Evolutionary conservation across 2,888 invertebrate genomes (phyloP).

Genomic region (Plagiodera versicolora): DNA sequence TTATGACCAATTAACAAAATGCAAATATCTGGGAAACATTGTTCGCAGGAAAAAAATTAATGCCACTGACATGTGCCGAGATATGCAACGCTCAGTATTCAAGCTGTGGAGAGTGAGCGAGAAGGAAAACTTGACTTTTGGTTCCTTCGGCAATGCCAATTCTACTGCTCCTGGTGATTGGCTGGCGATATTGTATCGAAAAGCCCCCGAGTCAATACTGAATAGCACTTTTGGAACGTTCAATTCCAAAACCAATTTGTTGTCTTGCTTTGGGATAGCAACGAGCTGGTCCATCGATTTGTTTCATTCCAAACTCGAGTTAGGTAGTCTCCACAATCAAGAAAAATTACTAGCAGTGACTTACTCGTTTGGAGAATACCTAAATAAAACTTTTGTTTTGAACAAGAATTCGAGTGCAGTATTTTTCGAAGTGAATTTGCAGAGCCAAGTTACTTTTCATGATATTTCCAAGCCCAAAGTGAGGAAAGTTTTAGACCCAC

Average conservation of each 20-base stretch:
- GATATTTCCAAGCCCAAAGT: slow-evolving; percentile 58
- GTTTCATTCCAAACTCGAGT: slow-evolving; percentile 55
- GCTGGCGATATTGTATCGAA: slow-evolving; percentile 54
- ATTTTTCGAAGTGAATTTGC: slow-evolving; percentile 35
- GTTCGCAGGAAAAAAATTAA: slow-evolving; percentile 30
- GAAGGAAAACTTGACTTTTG: slow-evolving; percentile 47
- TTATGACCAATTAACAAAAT: slow-evolving; percentile 56
- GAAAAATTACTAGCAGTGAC: slow-evolving; percentile 48
- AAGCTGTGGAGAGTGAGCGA: slow-evolving; percentile 41
- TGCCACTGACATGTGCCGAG: slow-evolving; percentile 43
- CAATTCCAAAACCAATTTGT: slow-evolving; percentile 43
- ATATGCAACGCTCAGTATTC: slow-evolving; percentile 46
- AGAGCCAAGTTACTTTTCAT: slow-evolving; percentile 46
- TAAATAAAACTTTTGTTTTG: slow-evolving; percentile 31
- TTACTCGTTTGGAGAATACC: slow-evolving; percentile 36
- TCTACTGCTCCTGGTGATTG: slow-evolving; percentile 54
- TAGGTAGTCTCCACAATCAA: slow-evolving; percentile 45
- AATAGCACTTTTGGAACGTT: slow-evolving; percentile 43
- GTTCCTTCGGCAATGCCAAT: slow-evolving; percentile 58
- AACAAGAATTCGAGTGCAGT: slow-evolving; percentile 23
- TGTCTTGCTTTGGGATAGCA: slow-evolving; percentile 51
- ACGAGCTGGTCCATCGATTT: slow-evolving; percentile 51
- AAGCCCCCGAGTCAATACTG: slow-evolving; percentile 46
- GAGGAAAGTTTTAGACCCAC: slow-evolving; percentile 58
- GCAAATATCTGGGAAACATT: slow-evolving; percentile 44